Conservation (phyloP, 2,113 vertebrate species). For the Neopipo cinnamomea region DNA sequence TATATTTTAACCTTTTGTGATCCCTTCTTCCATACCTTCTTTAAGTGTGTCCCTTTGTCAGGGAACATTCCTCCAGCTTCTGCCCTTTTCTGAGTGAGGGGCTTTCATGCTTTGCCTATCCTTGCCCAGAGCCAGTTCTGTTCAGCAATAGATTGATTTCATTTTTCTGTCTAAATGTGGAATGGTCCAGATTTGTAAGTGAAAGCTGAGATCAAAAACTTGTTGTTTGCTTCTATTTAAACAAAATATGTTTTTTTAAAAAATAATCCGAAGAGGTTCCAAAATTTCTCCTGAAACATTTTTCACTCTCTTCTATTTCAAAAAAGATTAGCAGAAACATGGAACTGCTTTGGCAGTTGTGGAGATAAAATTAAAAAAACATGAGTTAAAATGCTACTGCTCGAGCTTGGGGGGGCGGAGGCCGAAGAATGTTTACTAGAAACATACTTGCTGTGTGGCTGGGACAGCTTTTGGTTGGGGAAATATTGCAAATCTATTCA, state of each 20-base stretch:
- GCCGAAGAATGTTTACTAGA: not conserved
- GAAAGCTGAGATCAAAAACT: conserved; percentile 43
- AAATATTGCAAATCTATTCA: not conserved
- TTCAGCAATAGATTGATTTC: not conserved
- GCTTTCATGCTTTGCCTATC: not conserved
- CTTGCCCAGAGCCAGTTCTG: not conserved
- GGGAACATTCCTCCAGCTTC: not conserved
- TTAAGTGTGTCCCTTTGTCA: not conserved
- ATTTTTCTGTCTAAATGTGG: not conserved
- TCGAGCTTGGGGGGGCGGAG: not conserved
- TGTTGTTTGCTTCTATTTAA: conserved; percentile 50
- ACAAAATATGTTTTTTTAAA: conserved; percentile 4
- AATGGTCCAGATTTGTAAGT: not conserved
- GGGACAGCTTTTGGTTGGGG: not conserved
- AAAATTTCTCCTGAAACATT: conserved; percentile 9
- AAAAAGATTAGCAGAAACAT: conserved; percentile 9
- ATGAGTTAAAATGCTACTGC: conserved; percentile 20
- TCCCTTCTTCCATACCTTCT: not conserved
- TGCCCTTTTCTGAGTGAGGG: not conserved
- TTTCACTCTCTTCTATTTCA: not conserved
- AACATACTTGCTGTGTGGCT: not conserved
- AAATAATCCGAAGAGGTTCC: not conserved
- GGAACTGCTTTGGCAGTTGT: not conserved
- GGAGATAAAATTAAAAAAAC: not conserved
- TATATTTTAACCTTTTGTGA: not conserved